Conservation (phyloP, 2,888 invertebrate species). For the Troglohyphantes excavatus region DNA sequence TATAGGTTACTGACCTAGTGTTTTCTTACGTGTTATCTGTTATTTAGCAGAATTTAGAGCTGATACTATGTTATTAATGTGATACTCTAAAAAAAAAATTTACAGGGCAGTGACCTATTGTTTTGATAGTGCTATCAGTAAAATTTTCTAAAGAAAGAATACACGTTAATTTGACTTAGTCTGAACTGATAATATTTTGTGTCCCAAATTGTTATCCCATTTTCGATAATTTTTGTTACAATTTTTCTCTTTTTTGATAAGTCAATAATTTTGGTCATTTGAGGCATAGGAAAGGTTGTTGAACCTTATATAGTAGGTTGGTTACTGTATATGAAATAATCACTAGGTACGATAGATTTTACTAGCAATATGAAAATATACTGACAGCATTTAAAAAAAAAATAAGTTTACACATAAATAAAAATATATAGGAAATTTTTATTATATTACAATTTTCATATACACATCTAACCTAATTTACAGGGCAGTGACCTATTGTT, state of each 20-base stretch:
- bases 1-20: conserved; percentile 75
- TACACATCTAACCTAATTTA: too few relatives aligned
- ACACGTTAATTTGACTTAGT: neutral
- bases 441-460: too few relatives aligned
- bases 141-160: conserved; percentile 1
- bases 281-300: too few relatives aligned
- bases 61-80: conserved; percentile 28
- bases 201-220: neutral
- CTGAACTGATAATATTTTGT: neutral
- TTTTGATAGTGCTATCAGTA: conserved; percentile 12
- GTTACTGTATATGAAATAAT: too few relatives aligned
- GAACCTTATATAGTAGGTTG: neutral
- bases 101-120: conserved; percentile 50
- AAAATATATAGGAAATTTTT: too few relatives aligned
- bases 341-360: too few relatives aligned
- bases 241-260: too few relatives aligned
- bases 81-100: conserved; percentile 2
- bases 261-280: too few relatives aligned
- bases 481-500: conserved; percentile 46
- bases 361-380: too few relatives aligned
- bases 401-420: too few relatives aligned
- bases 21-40: conserved; percentile 52
- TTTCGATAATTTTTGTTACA: too few relatives aligned
- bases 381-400: too few relatives aligned
- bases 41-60: conserved; percentile 14